Base-by-base conservation (phyloP, 2,888 invertebrate species). In the Lasius platythorax region DNA sequence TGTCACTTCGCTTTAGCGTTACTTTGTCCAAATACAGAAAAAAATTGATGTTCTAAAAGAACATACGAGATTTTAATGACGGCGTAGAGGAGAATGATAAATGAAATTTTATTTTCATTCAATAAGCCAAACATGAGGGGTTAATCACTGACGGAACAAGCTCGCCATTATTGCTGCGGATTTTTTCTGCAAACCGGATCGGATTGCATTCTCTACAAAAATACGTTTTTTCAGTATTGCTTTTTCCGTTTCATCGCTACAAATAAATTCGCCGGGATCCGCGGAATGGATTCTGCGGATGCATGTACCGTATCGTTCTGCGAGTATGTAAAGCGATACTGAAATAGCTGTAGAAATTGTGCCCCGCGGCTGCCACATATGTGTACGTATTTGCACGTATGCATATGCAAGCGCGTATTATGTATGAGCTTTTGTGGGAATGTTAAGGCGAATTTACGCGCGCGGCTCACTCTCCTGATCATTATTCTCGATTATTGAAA, bases 241-340 rank as follows among this genome's bases (percentile, higher is more conserved):
- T 81, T 81, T 81, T 81, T 81, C 73, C 73, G 79, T 81, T 81
- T 81, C 79, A 81, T 81, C 73, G 79, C 79, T 81, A 81, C 79
- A 81, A 81, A 81, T 81, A 81, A 81, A 81, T 81, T 81, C 73
- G 61, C 73, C 73, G 23, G 72, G 46, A 61, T 79, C 43, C 46
- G 67, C 30, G 61, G 61, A 81, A 81, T 81, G 46, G 61, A 81
- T 81, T 81, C 79, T 50, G 50, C 73, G 73, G 50, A 81, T 81
- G 61, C 70, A 40, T 61, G 72, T 46, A 79, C 58, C 76, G 56
- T 72, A 61, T 37, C 73, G 43, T 68, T 61, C 37, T 50, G 50
- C 73, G 79, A 53, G 79, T 81, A 81, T 81, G 79, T 81, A 81
- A 81, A 81, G 73, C 79, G 79, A 81, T 81, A 81, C 79, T 81